Evolutionary conservation across 2,888 invertebrate species (phyloP), one percentile per base, ranked within the genome.

Genomic region (Lycia hirtaria): DNA sequence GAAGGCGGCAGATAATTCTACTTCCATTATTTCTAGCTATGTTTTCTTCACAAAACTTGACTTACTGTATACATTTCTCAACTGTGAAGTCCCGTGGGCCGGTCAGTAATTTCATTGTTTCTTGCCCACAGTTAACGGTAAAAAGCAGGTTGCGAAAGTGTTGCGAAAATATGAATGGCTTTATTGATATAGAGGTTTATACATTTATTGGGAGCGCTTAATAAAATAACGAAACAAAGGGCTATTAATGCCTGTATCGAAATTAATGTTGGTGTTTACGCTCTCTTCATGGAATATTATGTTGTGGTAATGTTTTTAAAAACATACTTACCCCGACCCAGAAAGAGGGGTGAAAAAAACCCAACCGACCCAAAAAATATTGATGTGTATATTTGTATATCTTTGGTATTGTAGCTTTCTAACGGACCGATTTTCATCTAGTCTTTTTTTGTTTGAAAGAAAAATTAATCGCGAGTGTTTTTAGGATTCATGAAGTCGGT

Each of bases 91-190:
- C 65, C 69, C 62, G 78, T 80, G 83, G 81, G 82, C 71, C 76
- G 81, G 65, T 43, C 75, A 71, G 74, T 81, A 83, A 85, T 87
- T 88, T 88, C 85, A 87, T 89, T 88, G 88, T 89, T 85, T 76
- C 77, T 72, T 68, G 69, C 62, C 80, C 2, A 79, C 80, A 12
- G 48, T 37, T 58, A 58, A 49, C 57, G 57, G 57, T 58, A 53
- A 53, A 56, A 52, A 43, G 43, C 41, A 48, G 48, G 52, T 58
- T 44, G 48, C 37, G 75, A 56, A 40, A 56, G 80, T 73, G 57
- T 59, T 58, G 55, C 50, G 38, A 50, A 52, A 64, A 63, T 61
- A 63, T 65, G 67, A 67, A 65, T 65, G 67, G 52, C 56, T 56
- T 52, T 60, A 59, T 49, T 54, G 15, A 19, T 41, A 63, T 55